Evolutionary conservation across 2,888 invertebrate species (phyloP), one percentile per base, ranked within the genome.

Genomic region (Phoenoteleia sp.): DNA sequence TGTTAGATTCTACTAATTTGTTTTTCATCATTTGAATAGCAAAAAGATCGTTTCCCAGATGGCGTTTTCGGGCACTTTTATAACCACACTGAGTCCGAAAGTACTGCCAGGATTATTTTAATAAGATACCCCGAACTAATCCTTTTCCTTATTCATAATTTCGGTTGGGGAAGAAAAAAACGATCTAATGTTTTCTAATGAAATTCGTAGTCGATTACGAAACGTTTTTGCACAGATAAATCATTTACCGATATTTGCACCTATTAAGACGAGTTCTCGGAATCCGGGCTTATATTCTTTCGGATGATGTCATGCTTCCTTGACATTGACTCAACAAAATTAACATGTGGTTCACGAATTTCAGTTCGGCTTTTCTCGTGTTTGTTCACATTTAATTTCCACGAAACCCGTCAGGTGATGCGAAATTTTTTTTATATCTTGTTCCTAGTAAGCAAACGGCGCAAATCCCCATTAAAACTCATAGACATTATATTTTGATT

Each of bases 151-250:
- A 76, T 82, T 82, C 76, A 81, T 72, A 33, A 72, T 64, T 62
- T 36, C 17, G 11, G 17, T 25, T 29, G 58, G 11, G 39, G 6
- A 21, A 29, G 19, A 56, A 42, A 54, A 33, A 49, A 58, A 27
- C 23, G 45, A 13, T 42, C 64, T 64, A 71, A 64, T 64, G 71
- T 74, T 74, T 74, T 74, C 81, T 81, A 81, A 74, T 81, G 74
- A 56, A 25, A 74, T 74, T 74, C 52, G 39, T 79, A n/a, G 60
- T 64, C 67, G 75, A 62, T 69, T 54, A 62, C 60, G 69, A 80
- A 72, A 80, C 66, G 52, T 81, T 81, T 81, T 81, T 81, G 81
- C 81, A 81, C 75, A 82, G 71, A 82, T 71, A 82, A 76, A 82
- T 82, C 81, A 81, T 81, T 75, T 54, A 58, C 47, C 82, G 69